Evolutionary conservation across 2,888 invertebrate genomes (phyloP).

Genomic region (Stramonita haemastoma): DNA sequence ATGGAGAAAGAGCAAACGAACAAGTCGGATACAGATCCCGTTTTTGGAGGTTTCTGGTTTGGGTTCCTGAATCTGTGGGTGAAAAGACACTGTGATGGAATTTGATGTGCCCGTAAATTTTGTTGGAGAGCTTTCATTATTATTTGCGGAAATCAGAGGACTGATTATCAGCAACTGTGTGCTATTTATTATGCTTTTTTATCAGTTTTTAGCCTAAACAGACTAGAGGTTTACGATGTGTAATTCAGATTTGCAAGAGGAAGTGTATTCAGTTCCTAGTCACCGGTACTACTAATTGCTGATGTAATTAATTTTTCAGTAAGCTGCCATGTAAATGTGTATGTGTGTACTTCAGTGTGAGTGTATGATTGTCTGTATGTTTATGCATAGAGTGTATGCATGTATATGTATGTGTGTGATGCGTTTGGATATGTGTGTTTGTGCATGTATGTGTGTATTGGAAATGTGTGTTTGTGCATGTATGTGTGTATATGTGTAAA

Average conservation of each 20-base stretch:
- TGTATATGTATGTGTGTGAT: neutral
- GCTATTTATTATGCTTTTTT: neutral
- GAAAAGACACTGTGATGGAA: no score
- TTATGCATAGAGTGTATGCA: neutral
- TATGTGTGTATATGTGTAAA: neutral
- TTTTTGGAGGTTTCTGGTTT: no score
- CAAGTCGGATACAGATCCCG: no score
- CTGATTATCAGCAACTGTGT: neutral
- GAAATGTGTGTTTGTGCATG: neutral
- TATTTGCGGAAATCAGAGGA: neutral
- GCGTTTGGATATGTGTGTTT: neutral
- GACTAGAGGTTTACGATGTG: neutral
- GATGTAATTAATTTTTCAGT: neutral
- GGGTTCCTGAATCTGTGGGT: no score
- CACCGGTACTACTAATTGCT: no score
- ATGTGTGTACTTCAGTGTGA: neutral
- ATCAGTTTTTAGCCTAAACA: neutral
- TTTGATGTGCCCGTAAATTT: no score
- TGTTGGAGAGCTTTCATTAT: no score
- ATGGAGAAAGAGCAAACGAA: no score
- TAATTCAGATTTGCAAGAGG: neutral
- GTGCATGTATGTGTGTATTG: neutral
- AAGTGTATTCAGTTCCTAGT: no score
- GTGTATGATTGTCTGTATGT: neutral
- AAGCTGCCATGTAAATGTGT: neutral